Evolutionary conservation across 2,113 vertebrate genomes (phyloP).

Genomic region (Rhynchopsitta pachyrhyncha): DNA sequence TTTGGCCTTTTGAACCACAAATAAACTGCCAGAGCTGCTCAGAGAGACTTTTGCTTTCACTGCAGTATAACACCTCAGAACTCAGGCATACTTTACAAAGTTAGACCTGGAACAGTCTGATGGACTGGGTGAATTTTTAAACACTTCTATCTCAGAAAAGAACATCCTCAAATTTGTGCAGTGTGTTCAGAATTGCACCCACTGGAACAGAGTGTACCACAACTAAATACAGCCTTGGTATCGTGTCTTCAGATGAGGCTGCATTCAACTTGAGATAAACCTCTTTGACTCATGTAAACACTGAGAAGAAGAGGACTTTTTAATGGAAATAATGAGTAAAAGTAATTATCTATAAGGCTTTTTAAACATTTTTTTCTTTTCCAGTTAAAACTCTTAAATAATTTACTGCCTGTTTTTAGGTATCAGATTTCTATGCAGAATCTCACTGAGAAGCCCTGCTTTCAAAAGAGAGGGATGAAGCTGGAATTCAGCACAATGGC

Average conservation of each 20-base stretch:
- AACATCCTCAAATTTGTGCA: slow-evolving; percentile 35
- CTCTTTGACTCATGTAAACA: neutral
- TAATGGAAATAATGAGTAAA: neutral
- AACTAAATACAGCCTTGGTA: slow-evolving; percentile 24
- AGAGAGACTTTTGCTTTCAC: slow-evolving; percentile 14
- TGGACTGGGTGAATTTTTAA: slow-evolving; percentile 48
- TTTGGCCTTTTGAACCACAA: slow-evolving; percentile 71
- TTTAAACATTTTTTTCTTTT: neutral
- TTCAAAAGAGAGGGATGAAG: neutral
- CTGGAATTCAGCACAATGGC: neutral
- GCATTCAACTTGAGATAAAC: slow-evolving; percentile 9
- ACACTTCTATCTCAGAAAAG: neutral
- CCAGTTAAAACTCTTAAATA: neutral
- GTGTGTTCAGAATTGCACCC: neutral
- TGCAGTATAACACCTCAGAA: slow-evolving; percentile 17
- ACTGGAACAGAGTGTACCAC: neutral
- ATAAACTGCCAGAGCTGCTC: slow-evolving; percentile 47
- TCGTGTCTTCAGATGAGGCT: neutral
- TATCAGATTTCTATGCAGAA: neutral
- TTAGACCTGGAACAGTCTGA: slow-evolving; percentile 47
- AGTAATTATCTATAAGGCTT: neutral
- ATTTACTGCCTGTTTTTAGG: neutral
- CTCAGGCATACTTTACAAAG: slow-evolving; percentile 53
- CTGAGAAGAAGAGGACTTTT: neutral
- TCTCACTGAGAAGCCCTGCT: neutral